Evolutionary conservation across 2,797 vertebrate genomes (phyloP).

Genomic region (Takifugu rubripes): DNA sequence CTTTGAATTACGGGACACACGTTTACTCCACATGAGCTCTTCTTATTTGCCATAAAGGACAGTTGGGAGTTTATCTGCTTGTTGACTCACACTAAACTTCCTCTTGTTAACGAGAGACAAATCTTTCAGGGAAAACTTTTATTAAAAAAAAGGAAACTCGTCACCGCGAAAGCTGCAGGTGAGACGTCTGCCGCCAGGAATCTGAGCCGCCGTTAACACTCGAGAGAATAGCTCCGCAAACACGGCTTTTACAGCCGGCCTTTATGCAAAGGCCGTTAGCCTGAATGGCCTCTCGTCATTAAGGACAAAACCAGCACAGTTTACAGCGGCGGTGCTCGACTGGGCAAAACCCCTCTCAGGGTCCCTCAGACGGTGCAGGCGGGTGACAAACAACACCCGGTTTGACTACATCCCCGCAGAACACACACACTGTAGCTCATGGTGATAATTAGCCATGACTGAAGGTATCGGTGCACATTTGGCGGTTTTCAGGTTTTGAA

Average conservation of each 20-base stretch:
- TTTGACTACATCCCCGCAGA: background rate
- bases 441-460: background rate
- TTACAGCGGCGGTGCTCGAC: constrained; percentile 28
- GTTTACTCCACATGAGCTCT: background rate
- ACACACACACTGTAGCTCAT: background rate
- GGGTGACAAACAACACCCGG: constrained; percentile 11
- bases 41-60: constrained; percentile 3
- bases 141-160: background rate
- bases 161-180: constrained; percentile 9
- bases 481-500: no score
- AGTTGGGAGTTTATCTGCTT: constrained; percentile 1
- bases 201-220: constrained; percentile 13
- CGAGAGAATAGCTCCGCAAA: constrained; percentile 20
- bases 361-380: constrained; percentile 6
- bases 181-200: constrained; percentile 20
- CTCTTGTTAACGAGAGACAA: background rate
- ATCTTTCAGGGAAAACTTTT: constrained; percentile 9
- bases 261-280: constrained; percentile 66
- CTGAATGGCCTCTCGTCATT: constrained; percentile 56
- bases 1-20: background rate
- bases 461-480: background rate
- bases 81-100: background rate
- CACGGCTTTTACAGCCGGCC: constrained; percentile 47
- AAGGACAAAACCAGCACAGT: constrained; percentile 55
- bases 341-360: constrained; percentile 12